phyloP scores from a whole-genome alignment of 2,113 vertebrate genomes.

The Delphinus delphis region DNA sequence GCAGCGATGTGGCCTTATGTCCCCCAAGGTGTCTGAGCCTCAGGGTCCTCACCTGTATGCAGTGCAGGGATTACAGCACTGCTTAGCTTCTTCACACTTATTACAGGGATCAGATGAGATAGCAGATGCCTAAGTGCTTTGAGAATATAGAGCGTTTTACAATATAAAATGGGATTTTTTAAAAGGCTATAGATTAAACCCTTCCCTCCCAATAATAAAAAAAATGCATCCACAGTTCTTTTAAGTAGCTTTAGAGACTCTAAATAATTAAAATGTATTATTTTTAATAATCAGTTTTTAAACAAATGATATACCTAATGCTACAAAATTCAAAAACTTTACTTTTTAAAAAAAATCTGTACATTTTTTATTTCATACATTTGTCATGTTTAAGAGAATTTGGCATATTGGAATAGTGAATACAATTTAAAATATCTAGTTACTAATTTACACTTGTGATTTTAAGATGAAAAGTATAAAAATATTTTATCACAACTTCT shows the following conservation, averaged over 20 bases:
- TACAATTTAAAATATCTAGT: neutral
- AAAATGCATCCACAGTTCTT: neutral
- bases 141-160: neutral
- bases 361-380: neutral
- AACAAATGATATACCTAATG: neutral
- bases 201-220: neutral
- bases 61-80: neutral
- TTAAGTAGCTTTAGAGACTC: neutral
- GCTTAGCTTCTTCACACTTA: neutral
- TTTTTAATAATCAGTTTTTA: neutral
- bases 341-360: neutral
- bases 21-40: neutral
- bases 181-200: neutral
- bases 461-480: neutral
- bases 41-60: neutral
- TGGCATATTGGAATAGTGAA: neutral
- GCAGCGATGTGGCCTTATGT: neutral
- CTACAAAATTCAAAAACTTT: neutral
- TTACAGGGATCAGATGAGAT: too few relatives aligned
- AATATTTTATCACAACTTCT: neutral
- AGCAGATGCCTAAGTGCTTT: neutral
- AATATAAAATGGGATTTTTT: neutral
- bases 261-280: neutral
- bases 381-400: neutral
- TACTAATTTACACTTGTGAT: neutral